These are phyloP conservation scores for Colletes latitarsis DNA, from an alignment of 1,140 invertebrate species.

Conservation along the genomic window DNA sequence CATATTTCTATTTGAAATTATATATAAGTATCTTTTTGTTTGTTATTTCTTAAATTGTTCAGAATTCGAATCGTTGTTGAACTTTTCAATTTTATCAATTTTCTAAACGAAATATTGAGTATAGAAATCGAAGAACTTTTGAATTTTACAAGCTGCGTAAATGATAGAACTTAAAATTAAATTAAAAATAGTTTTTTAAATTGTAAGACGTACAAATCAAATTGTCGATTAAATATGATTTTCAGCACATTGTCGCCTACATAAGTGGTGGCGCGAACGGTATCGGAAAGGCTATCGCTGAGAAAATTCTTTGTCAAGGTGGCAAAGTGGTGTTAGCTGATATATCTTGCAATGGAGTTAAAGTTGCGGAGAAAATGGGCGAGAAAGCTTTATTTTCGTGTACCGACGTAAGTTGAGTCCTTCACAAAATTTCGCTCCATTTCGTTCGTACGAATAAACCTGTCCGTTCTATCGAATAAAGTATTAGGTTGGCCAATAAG, in stretches of 20 bases:
- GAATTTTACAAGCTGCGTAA: no score
- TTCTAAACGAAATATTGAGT: no score
- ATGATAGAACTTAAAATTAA: no score
- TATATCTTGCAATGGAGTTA: conserved; percentile 38
- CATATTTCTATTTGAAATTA: no score
- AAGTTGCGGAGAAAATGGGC: conserved; percentile 57
- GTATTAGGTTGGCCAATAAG: background rate
- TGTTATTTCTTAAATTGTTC: no score
- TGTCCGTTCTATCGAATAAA: background rate
- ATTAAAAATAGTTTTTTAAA: background rate
- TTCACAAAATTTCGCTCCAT: background rate
- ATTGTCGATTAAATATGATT: background rate
- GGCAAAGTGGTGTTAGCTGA: conserved; percentile 65
- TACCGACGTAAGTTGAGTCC: conserved; percentile 59
- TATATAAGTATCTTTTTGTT: no score
- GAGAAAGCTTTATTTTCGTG: conserved; percentile 59
- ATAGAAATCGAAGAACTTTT: no score
- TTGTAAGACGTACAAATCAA: background rate
- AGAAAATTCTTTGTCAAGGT: conserved; percentile 56
- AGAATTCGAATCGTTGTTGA: no score
- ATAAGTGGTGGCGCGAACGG: conserved; percentile 65
- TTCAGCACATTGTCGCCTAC: conserved; percentile 55
- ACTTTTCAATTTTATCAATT: no score
- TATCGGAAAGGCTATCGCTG: conserved; percentile 62
- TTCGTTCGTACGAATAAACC: background rate